phyloP scores from a whole-genome alignment of 1,140 invertebrate species.

The honey bee (Apis mellifera) region Amel_HAv3.1 CM009932.2:11000001-11000500 shows the following conservation, averaged over 20 bases:
- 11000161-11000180: neutral
- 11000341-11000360: constrained; percentile 63
- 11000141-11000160: neutral
- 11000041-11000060: no score
- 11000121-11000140: neutral
- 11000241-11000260: constrained; percentile 8
- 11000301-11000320: constrained; percentile 60
- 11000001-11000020: no score
- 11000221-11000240: constrained; percentile 39
- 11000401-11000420: constrained; percentile 60
- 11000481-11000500: constrained; percentile 62
- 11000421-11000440: constrained; percentile 74
- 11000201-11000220: constrained; percentile 19
- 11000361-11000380: no score
- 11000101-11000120: neutral
- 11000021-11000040: no score
- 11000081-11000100: no score
- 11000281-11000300: neutral
- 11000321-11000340: constrained; percentile 68
- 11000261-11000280: constrained; percentile 23
- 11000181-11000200: neutral
- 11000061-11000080: no score
- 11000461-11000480: constrained; percentile 74
- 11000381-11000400: neutral
- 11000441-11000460: constrained; percentile 60